Evolutionary conservation across 2,113 vertebrate species (phyloP), one percentile per base, ranked within the genome.

Genomic region (Paradoxurus hermaphroditus): DNA sequence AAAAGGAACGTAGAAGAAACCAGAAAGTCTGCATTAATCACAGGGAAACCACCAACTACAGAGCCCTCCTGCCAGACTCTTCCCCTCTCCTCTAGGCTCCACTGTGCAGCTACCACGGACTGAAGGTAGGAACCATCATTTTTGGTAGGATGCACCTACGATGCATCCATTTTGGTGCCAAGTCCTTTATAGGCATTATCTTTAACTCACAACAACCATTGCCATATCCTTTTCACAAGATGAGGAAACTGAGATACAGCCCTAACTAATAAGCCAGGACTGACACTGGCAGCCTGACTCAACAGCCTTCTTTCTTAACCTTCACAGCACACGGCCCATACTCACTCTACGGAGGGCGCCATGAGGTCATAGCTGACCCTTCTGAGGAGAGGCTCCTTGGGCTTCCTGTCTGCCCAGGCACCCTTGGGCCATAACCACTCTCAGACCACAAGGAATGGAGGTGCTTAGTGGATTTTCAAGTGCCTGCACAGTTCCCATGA

Each of bases 1-100:
- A 65, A 73, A 85, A 88, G 29, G 65, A 86, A 96, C 27, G 95
- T 10, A 86, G 77, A 39, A 90, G 90, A 97, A 94, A 92, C 21
- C 72, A 87, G 95, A 88, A 68, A 88, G 27, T 63, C 51, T 82
- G 62, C 67, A 59, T 82, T 65, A 96, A 68, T 62, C 56, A 59
- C 46, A 53, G 34, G 67, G 53, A 82, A 63, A 82, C n/a, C 65
- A 49, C 11, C 0, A 0, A 39, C 18, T 1, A 79, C n/a, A 82
- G 91, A 86, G 91, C 21, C 79, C 41, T 75, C 72, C 56, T 56
- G 73, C 27, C 18, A 44, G 10, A 19, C 23, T 79, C 78, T 31
- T 10, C n/a, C 23, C 29, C 31, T 73, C 31, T 53, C 65, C 56
- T 12, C 1, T 19, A 53, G 84, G 51, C 39, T 67, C 67, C 15